Evolutionary conservation across 2,888 invertebrate genomes (phyloP).

Genomic region (Tetrapedia diversipes): DNA sequence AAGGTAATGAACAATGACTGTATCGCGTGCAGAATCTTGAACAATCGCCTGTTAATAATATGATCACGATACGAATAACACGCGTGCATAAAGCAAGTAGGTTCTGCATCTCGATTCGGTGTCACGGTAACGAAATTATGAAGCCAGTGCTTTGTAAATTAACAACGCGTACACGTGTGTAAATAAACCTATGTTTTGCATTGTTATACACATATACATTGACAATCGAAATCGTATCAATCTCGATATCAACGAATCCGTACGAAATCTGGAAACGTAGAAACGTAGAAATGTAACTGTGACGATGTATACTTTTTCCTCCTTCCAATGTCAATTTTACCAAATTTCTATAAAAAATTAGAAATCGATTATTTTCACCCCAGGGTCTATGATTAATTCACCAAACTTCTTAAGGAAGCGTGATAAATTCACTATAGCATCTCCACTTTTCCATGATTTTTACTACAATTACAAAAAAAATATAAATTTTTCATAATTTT

Average conservation of each 20-base stretch:
- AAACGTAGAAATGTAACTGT: too few species aligned
- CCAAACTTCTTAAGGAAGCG: too few species aligned
- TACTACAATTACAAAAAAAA: too few species aligned
- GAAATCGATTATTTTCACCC: too few species aligned
- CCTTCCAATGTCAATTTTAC: too few species aligned
- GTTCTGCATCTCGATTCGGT: conserved; percentile 33
- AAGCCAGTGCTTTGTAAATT: conserved; percentile 24
- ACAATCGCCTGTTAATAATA: not conserved
- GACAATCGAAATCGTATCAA: not conserved
- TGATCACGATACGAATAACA: conserved; percentile 1
- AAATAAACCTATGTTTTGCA: conserved; percentile 25
- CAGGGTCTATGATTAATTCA: too few species aligned
- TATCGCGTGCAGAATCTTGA: not conserved
- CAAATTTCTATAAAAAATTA: too few species aligned
- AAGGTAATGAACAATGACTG: not conserved
- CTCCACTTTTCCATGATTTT: too few species aligned
- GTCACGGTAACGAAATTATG: conserved; percentile 27
- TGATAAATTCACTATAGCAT: too few species aligned
- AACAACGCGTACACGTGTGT: not conserved
- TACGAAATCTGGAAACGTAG: too few species aligned
- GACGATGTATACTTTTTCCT: too few species aligned
- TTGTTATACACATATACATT: conserved; percentile 9
- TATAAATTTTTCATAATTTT: too few species aligned
- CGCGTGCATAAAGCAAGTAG: conserved; percentile 11
- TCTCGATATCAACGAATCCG: conserved; percentile 22